phyloP scores from a whole-genome alignment of 92 coral and sea anemone species.

The Blastomussa wellsi region DNA sequence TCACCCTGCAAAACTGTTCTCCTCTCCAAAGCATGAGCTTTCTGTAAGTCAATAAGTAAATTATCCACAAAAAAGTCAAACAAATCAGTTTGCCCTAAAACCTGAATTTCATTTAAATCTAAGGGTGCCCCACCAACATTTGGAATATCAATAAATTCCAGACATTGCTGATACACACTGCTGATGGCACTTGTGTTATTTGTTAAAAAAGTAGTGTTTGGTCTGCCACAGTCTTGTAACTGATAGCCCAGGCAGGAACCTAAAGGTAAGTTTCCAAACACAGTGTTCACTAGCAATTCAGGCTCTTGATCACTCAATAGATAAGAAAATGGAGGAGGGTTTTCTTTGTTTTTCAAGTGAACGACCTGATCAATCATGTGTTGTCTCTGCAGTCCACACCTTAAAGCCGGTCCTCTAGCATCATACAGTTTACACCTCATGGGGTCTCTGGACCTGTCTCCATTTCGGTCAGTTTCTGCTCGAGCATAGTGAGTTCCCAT shows the following conservation, averaged over 20 bases:
- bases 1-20: conserved; percentile 57
- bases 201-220: conserved; percentile 40
- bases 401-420: neutral
- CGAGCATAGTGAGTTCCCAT: conserved; percentile 1
- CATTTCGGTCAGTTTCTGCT: neutral
- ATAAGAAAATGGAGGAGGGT: neutral
- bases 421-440: neutral
- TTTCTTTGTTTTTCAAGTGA: neutral
- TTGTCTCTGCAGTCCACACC: neutral
- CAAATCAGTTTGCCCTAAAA: neutral
- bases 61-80: conserved; percentile 2
- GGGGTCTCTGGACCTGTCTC: neutral
- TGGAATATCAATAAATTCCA: conserved; percentile 23
- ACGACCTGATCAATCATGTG: neutral
- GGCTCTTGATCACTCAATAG: conserved; percentile 48
- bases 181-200: neutral
- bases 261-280: conserved; percentile 42
- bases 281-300: conserved; percentile 35
- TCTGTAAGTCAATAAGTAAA: conserved; percentile 11
- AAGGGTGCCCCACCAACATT: conserved; percentile 12
- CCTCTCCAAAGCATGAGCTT: conserved; percentile 43
- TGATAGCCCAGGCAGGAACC: conserved; percentile 56
- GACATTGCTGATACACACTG: neutral
- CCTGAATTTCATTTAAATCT: neutral
- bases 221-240: conserved; percentile 63